phyloP scores from a whole-genome alignment of 2,888 invertebrate genomes.

The Autographa pulchrina region DNA sequence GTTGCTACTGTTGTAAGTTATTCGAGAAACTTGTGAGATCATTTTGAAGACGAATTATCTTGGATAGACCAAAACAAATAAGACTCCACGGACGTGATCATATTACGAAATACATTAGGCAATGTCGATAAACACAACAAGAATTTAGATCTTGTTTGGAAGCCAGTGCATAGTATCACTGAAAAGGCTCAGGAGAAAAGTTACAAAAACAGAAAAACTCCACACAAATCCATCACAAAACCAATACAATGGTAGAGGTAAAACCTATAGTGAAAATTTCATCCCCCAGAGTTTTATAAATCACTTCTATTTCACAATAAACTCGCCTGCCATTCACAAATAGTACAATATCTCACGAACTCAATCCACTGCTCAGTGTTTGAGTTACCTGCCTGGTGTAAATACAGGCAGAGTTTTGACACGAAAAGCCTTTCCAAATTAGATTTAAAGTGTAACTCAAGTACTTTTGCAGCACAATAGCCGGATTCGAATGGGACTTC shows the following conservation, averaged over 20 bases:
- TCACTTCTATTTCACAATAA: slow-evolving; percentile 8
- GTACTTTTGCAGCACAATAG: slow-evolving; percentile 37
- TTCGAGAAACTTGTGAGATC: slow-evolving; percentile 27
- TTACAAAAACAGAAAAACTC: too few relatives aligned
- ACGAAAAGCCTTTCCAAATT: slow-evolving; percentile 70
- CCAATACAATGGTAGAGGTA: neutral
- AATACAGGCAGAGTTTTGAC: slow-evolving; percentile 58
- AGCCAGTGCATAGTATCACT: neutral
- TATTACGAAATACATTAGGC: too few relatives aligned
- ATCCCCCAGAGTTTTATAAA: neutral
- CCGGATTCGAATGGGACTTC: slow-evolving; percentile 15
- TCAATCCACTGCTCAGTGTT: slow-evolving; percentile 51
- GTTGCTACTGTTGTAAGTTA: slow-evolving; percentile 14
- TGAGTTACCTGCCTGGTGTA: slow-evolving; percentile 51
- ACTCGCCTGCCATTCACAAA: slow-evolving; percentile 18
- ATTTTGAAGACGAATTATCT: neutral
- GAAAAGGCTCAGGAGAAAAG: neutral
- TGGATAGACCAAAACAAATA: neutral
- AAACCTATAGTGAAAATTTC: slow-evolving; percentile 1
- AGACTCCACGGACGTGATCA: too few relatives aligned
- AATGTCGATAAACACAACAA: too few relatives aligned
- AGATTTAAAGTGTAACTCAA: slow-evolving; percentile 63
- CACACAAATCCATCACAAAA: neutral
- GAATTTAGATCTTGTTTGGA: too few relatives aligned
- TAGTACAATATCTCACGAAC: slow-evolving; percentile 35